A percentile compares a stretch with the other conserved stretches of the same genome.
phyloP scores from a whole-genome alignment of 2,113 vertebrate species.

The Aldabrachelys gigantea region DNA sequence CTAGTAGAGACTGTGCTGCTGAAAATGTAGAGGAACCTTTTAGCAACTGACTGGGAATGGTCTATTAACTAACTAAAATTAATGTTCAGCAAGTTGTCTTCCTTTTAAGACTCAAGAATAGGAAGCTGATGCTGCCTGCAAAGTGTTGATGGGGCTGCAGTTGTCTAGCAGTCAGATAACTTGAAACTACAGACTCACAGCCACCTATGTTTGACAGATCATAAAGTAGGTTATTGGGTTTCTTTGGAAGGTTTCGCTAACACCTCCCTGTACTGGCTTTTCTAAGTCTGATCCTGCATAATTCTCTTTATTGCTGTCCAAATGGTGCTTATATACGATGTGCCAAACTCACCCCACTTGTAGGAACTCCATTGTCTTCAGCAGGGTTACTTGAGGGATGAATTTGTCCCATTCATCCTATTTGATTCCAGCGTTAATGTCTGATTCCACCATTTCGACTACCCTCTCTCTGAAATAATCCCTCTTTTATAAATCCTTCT shows the following conservation, averaged over 20 bases:
- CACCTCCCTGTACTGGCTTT: not conserved
- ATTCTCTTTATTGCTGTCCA: not conserved
- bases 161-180: not conserved
- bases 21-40: not conserved
- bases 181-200: not conserved
- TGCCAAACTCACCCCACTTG: not conserved
- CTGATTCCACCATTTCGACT: not conserved
- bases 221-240: not conserved
- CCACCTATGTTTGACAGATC: not conserved
- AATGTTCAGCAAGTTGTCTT: not conserved
- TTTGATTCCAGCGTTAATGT: not conserved
- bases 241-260: not conserved
- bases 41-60: not conserved
- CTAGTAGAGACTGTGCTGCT: not conserved
- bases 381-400: not conserved
- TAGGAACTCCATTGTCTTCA: fast-evolving
- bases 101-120: not conserved
- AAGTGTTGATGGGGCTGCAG: not conserved
- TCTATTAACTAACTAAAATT: not conserved
- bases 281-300: not conserved
- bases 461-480: not conserved
- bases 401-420: not conserved
- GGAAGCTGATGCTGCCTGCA: not conserved
- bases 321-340: not conserved
- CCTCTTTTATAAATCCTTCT: not conserved